A percentile compares a stretch with the other conserved stretches of the same genome.
These are phyloP conservation scores for Sinocyclocheilus grahami DNA, from an alignment of 2,113 vertebrate species.

Conservation along the genomic window DNA sequence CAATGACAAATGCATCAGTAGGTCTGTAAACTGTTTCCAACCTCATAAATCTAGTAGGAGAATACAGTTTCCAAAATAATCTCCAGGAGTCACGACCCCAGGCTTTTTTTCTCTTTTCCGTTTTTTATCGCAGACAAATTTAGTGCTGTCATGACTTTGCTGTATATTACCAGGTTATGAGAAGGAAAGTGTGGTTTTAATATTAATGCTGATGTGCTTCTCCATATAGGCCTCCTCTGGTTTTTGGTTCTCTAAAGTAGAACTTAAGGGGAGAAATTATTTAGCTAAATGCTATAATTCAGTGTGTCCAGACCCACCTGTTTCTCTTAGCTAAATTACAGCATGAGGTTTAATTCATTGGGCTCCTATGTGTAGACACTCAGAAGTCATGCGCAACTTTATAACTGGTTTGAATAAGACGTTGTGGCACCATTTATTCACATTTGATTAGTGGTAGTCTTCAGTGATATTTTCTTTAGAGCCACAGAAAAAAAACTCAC, in stretches of 20 bases:
- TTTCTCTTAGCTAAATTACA: slow-evolving; percentile 25
- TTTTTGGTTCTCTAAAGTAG: slow-evolving; percentile 19
- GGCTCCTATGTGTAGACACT: slow-evolving; percentile 18
- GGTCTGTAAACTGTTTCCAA: slow-evolving; percentile 39
- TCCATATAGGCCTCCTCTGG: slow-evolving; percentile 1
- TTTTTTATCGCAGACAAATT: background rate
- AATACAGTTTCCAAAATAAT: slow-evolving; percentile 28
- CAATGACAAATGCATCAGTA: slow-evolving; percentile 38
- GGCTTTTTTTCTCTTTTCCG: slow-evolving; percentile 4
- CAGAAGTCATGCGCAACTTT: slow-evolving; percentile 3
- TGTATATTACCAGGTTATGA: background rate
- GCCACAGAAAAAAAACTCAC: background rate
- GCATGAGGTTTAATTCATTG: slow-evolving; percentile 10
- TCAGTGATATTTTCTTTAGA: slow-evolving; percentile 29
- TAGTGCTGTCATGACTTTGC: background rate
- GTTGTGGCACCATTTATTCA: slow-evolving; percentile 24
- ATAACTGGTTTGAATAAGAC: slow-evolving; percentile 36
- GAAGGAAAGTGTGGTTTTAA: slow-evolving; percentile 30
- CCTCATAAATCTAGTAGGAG: slow-evolving; percentile 25
- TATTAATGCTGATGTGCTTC: slow-evolving; percentile 19
- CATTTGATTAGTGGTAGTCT: slow-evolving; percentile 35
- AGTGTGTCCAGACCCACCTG: slow-evolving; percentile 23
- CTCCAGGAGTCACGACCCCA: background rate
- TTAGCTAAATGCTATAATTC: slow-evolving; percentile 29
- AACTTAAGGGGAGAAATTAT: slow-evolving; percentile 21